Evolutionary conservation across 2,113 vertebrate genomes (phyloP), one percentile per base, ranked within the genome.

Genomic region (Salminus brasiliensis): DNA sequence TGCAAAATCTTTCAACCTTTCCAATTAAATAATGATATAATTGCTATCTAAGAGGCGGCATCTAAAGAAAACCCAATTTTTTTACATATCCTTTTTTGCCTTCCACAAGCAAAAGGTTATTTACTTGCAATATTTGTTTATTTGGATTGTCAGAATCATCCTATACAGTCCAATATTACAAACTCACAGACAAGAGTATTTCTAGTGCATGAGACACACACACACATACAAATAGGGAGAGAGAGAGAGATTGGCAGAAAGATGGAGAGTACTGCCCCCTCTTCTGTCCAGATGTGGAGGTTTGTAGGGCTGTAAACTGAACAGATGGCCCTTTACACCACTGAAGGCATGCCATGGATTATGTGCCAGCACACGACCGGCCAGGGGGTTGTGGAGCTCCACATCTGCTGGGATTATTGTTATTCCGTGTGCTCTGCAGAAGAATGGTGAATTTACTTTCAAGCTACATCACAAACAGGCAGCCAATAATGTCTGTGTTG

Each of bases 271-370:
- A 30, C n/a, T 34, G 25, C 30, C 74, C 62, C 34, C 59, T 60
- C 43, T 59, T 69, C 73, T 74, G 45, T 75, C 68, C 86, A 84
- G 85, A 80, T 85, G 82, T 83, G 66, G 52, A 68, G 72, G 79
- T 77, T 67, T 78, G 53, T 79, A 71, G 63, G 82, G 74, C 69
- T 67, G 69, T 79, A 77, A 80, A 62, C 29, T 72, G 75, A 87
- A 82, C 87, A 89, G 87, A 89, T 85, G 88, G 83, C 77, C 49
- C 7, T 74, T 52, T 76, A 41, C 67, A 63, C 71, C 70, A 79
- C 81, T 75, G 47, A 78, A 74, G 65, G 67, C 57, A 74, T 76
- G 39, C 72, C 25, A 65, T 79, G 84, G 80, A 86, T 87, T 85
- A 84, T 68, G 53, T 65, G 65, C 55, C 70, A 71, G 82, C 86